Percentiles rank a stretch among this genome's conserved stretches.
Conservation (phyloP, 2,113 vertebrate genomes). For the Terrapene triunguis region DNA sequence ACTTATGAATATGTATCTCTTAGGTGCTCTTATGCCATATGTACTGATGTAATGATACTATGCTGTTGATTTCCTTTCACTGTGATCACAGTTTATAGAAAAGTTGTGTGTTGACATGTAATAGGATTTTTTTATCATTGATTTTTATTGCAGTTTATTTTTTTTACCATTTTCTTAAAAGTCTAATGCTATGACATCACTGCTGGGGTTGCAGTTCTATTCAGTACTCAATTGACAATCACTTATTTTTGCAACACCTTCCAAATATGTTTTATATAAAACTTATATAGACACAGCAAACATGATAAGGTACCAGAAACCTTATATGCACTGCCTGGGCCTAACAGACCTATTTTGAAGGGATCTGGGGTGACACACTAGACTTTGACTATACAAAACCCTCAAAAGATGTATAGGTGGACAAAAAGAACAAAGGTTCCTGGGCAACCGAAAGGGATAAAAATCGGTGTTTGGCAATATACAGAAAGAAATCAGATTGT, state of each 20-base stretch:
- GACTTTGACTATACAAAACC: conserved; percentile 39
- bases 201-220: conserved; percentile 67
- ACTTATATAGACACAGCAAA: conserved; percentile 21
- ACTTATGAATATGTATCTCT: conserved; percentile 54
- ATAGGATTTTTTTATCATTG: neutral
- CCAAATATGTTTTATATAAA: conserved; percentile 65
- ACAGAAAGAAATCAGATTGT: conserved; percentile 60
- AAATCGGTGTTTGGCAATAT: conserved; percentile 71
- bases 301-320: conserved; percentile 49
- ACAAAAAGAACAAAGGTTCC: conserved; percentile 49
- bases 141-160: neutral
- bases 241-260: conserved; percentile 77
- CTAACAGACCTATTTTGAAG: conserved; percentile 50
- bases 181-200: conserved; percentile 46
- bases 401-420: conserved; percentile 28
- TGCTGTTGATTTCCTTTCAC: conserved; percentile 62
- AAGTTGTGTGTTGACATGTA: conserved; percentile 47
- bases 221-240: conserved; percentile 74
- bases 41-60: conserved; percentile 44
- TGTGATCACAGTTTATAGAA: conserved; percentile 48
- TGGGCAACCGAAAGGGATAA: conserved; percentile 63
- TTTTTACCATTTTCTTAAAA: conserved; percentile 50
- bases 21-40: conserved; percentile 56
- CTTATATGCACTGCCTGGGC: conserved; percentile 46
- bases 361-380: conserved; percentile 47